These are phyloP conservation scores for Crossaster papposus DNA, from an alignment of 53 echinoderm and acorn worm species.

Conservation along the genomic window DNA sequence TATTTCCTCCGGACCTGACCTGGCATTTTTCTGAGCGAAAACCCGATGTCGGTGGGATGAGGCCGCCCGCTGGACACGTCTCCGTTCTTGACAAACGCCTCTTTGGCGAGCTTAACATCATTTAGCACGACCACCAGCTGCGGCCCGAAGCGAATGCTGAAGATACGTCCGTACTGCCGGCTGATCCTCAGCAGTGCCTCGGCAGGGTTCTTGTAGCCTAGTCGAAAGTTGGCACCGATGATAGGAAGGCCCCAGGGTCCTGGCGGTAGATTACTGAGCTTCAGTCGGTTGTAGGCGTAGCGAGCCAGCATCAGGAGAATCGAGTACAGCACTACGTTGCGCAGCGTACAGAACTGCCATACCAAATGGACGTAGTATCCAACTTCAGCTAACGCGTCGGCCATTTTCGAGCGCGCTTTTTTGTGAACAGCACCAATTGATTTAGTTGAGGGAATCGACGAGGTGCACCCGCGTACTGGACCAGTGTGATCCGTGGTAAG, in stretches of 20 bases:
- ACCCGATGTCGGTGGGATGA: conserved; percentile 39
- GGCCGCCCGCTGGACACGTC: conserved; percentile 50
- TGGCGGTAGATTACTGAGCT: conserved; percentile 40
- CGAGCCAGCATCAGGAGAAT: conserved; percentile 14
- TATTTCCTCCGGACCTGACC: not conserved
- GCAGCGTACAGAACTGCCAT: conserved; percentile 14
- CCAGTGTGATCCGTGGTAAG: not conserved
- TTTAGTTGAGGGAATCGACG: not conserved
- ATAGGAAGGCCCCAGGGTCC: conserved; percentile 58
- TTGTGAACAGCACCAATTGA: not conserved
- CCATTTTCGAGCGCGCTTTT: not conserved
- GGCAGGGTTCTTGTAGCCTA: conserved; percentile 50
- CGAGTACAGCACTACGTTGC: conserved; percentile 46
- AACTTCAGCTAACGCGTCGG: not conserved
- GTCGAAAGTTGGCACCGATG: conserved; percentile 44
- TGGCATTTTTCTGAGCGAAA: conserved; percentile 46
- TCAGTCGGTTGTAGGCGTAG: conserved; percentile 43
- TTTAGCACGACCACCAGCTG: conserved; percentile 53
- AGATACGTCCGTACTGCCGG: conserved; percentile 53
- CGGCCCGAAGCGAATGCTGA: conserved; percentile 48
- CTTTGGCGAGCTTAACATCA: conserved; percentile 59
- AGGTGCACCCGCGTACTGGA: not conserved
- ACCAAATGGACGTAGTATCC: not conserved
- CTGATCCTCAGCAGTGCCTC: conserved; percentile 37
- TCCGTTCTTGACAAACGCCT: conserved; percentile 54